Conservation (phyloP, 2,797 vertebrate genomes). For the Lutra lutra region DNA sequence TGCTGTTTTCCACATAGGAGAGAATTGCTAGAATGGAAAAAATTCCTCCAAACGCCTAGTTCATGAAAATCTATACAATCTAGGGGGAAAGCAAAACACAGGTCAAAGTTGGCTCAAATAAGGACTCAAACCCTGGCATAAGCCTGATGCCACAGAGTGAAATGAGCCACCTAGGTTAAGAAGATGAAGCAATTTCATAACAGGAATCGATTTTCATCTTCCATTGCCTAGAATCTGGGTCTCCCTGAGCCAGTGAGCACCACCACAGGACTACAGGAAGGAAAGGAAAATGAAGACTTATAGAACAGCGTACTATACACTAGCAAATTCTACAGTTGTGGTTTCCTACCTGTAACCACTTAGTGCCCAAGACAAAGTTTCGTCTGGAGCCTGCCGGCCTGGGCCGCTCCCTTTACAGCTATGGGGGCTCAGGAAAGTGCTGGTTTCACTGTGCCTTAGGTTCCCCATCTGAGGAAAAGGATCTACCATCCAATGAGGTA, state of each 20-base stretch:
- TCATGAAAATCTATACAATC: background rate
- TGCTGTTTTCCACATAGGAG: background rate
- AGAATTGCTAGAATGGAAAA: too few relatives aligned
- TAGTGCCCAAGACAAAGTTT: background rate
- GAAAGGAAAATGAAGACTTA: background rate
- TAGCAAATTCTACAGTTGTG: background rate
- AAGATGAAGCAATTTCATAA: background rate
- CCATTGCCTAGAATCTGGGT: background rate
- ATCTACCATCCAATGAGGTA: background rate
- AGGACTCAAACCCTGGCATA: background rate
- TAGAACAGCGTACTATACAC: background rate
- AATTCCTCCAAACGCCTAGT: background rate
- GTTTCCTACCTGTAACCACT: background rate
- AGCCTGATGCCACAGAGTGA: background rate
- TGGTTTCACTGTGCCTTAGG: background rate
- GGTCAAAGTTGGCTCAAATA: background rate
- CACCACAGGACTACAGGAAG: background rate
- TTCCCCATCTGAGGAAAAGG: background rate
- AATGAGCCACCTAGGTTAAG: background rate
- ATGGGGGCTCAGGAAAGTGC: background rate
- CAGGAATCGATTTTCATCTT: background rate
- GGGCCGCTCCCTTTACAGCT: background rate
- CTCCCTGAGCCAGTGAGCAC: background rate
- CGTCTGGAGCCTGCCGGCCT: background rate
- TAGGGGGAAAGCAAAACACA: background rate